Conservation (phyloP, 2,888 invertebrate species). For the Vannuccia rotundouncinata region DNA sequence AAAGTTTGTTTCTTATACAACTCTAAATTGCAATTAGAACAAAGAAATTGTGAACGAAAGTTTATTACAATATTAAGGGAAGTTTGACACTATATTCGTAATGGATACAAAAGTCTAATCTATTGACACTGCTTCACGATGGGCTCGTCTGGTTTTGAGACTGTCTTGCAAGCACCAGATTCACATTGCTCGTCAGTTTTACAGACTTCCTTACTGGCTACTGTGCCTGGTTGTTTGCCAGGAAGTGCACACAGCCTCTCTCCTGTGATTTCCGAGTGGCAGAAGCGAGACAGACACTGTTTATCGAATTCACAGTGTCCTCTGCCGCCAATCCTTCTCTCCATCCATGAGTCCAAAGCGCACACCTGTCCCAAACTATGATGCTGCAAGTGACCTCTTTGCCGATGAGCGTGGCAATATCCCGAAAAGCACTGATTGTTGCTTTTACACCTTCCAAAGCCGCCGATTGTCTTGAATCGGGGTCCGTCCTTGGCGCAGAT, state of each 20-base stretch:
- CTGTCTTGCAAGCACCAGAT: not conserved
- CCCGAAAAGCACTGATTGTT: slow-evolving; percentile 9
- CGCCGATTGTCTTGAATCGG: not conserved
- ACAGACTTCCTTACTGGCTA: not conserved
- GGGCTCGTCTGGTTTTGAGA: no score
- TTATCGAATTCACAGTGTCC: not conserved
- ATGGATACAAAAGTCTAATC: no score
- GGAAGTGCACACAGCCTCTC: not conserved
- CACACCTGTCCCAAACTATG: not conserved
- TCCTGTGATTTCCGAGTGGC: not conserved
- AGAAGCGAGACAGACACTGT: not conserved
- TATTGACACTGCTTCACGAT: no score
- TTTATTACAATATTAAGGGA: no score
- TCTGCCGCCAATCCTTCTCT: not conserved
- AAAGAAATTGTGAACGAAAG: no score
- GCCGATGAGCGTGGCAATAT: not conserved
- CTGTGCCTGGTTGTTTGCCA: not conserved
- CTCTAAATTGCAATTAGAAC: no score
- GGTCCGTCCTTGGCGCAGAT: not conserved
- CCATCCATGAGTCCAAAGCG: slow-evolving; percentile 10
- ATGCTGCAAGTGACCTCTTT: no score
- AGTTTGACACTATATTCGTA: no score
- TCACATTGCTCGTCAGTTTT: not conserved
- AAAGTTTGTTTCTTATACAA: no score
- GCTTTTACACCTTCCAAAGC: not conserved